Percentiles rank a stretch among this genome's conserved stretches.
These are phyloP conservation scores for Anoplophora glabripennis DNA, from an alignment of 1,140 invertebrate species.

Conservation along the genomic window DNA sequence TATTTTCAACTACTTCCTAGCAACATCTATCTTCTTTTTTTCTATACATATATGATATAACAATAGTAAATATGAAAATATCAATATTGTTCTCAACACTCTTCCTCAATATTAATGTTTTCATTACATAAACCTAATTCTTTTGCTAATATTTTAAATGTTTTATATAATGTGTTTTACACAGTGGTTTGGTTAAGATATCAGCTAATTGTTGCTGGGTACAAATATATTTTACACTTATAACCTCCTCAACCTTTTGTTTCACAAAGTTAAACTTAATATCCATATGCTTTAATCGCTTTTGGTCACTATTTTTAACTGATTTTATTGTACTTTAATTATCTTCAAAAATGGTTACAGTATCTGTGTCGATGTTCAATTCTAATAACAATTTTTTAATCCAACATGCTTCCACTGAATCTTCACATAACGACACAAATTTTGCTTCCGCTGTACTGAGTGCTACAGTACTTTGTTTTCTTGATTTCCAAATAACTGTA, in stretches of 20 bases:
- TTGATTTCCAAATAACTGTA: conserved; percentile 44
- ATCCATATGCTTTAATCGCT: conserved; percentile 40
- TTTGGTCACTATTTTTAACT: conserved; percentile 13
- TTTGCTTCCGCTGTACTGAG: conserved; percentile 51
- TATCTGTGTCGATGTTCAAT: conserved; percentile 13
- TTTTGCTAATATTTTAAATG: too few relatives aligned
- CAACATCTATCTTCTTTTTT: too few relatives aligned
- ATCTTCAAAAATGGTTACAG: conserved; percentile 14
- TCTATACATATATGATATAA: too few relatives aligned
- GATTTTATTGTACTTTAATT: conserved; percentile 19
- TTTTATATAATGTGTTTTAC: too few relatives aligned
- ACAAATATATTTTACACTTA: conserved; percentile 12
- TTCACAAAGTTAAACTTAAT: conserved; percentile 14
- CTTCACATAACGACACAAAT: conserved; percentile 48
- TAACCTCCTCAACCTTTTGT: conserved; percentile 24
- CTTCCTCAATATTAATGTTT: too few relatives aligned
- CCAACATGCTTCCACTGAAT: conserved; percentile 46
- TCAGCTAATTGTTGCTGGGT: conserved; percentile 22
- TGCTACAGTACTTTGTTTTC: conserved; percentile 46
- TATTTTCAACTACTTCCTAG: too few relatives aligned
- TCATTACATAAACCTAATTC: too few relatives aligned
- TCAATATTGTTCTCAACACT: too few relatives aligned
- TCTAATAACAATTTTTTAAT: conserved; percentile 39
- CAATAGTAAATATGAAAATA: too few relatives aligned
- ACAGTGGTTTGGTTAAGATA: conserved; percentile 26